Evolutionary conservation across 1,140 invertebrate genomes (phyloP), one percentile per base, ranked within the genome.

Genomic region (Armadillidium nasatum): DNA sequence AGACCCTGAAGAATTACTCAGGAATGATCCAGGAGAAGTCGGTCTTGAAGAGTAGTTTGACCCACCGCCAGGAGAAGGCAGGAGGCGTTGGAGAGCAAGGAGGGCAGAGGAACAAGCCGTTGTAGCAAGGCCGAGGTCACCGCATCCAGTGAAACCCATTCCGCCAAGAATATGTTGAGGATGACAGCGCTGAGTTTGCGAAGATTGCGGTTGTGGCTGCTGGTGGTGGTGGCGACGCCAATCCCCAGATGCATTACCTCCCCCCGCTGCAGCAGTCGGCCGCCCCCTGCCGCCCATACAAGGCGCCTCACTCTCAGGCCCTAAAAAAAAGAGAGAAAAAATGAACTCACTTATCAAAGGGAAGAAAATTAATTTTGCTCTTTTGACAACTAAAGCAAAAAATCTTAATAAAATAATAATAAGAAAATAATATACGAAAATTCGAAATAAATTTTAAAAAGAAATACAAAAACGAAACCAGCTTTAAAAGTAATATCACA

Each of bases 241-340:
- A 19, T 19, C 50, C 50, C 50, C 50, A 60, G 33, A 33, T 33
- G 33, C 33, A 33, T 19, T 60, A 15, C 50, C 50, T 60, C 50
- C 50, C 19, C 50, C 50, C 50, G 11, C 2, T 19, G 50, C 50
- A 60, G 50, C 50, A 60, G 50, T 60, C 50, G 50, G 50, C 50
- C 50, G 50, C 50, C 50, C 50, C 19, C 50, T 60, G 50, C 50
- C 50, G 50, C 50, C 50, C 50, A 60, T 60, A 60, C 11, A 60
- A 60, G 50, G 50, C 50, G 50, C 50, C 50, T 60, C 50, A 60
- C 50, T 13, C 50, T 19, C 50, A 60, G 19, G 19, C 19, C 50
- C 50, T 60, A 7, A 60, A 15, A 19, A 19, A 60, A 19, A 60
- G 15, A 15, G 46, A 50, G 9, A 60, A 60, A 3, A 4, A 3